phyloP scores from a whole-genome alignment of 2,113 vertebrate species.

The Silurus meridionalis region DNA sequence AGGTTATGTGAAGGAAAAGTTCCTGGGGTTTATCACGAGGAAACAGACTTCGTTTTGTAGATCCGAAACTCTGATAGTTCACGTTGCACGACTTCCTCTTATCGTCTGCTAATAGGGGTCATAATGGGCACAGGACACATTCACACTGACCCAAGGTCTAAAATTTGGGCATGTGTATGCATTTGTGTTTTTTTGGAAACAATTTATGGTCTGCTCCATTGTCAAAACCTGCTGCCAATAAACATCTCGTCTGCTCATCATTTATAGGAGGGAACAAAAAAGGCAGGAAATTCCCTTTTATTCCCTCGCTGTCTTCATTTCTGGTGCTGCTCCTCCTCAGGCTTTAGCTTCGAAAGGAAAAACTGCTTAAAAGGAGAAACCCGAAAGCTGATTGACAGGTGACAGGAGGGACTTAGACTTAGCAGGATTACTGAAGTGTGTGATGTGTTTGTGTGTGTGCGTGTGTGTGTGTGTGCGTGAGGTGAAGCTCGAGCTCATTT shows the following conservation, averaged over 20 bases:
- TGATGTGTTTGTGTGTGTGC: slow-evolving; percentile 31
- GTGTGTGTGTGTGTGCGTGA: slow-evolving; percentile 25
- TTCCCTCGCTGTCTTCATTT: slow-evolving; percentile 18
- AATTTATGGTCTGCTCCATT: not conserved
- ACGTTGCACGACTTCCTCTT: not conserved
- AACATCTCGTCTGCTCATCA: slow-evolving; percentile 12
- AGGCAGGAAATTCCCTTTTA: slow-evolving; percentile 43
- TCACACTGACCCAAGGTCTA: not conserved
- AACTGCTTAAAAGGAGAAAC: slow-evolving; percentile 43
- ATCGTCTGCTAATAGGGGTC: not conserved
- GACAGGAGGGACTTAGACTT: slow-evolving; percentile 33
- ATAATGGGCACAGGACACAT: not conserved
- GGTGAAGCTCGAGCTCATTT: not conserved
- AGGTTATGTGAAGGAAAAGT: not conserved
- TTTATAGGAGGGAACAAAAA: slow-evolving; percentile 25
- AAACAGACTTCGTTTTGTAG: slow-evolving; percentile 24
- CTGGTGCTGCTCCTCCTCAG: slow-evolving; percentile 45
- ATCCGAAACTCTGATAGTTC: not conserved
- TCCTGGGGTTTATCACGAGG: slow-evolving; percentile 27
- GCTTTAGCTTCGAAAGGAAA: slow-evolving; percentile 42
- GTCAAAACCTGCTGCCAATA: slow-evolving; percentile 19
- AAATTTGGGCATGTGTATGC: not conserved
- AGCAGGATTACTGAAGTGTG: slow-evolving; percentile 38
- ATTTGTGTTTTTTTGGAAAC: not conserved
- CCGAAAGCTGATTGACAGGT: slow-evolving; percentile 46